A percentile compares a stretch with the other conserved stretches of the same genome.
phyloP scores from a whole-genome alignment of 2,888 invertebrate species.

The Ernsta delagoae region DNA sequence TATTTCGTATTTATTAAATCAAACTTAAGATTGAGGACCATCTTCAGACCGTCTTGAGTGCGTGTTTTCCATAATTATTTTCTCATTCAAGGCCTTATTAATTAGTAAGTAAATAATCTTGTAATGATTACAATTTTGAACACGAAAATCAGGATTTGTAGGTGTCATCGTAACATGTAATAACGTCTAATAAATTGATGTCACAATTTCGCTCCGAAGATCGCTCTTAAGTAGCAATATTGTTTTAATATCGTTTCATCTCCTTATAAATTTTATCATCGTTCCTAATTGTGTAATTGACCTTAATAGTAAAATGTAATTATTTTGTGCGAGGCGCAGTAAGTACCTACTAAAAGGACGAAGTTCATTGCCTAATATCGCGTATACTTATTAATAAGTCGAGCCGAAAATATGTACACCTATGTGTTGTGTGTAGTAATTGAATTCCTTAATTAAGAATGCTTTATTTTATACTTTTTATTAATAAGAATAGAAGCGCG shows the following conservation, averaged over 20 bases:
- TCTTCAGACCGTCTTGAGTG: no score
- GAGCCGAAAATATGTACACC: not conserved
- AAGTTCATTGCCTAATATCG: slow-evolving; percentile 3
- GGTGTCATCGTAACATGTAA: not conserved
- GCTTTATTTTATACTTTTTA: no score
- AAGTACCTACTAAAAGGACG: slow-evolving; percentile 15
- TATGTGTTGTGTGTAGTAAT: no score
- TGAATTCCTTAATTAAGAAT: no score
- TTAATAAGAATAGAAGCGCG: no score
- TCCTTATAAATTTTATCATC: slow-evolving; percentile 26
- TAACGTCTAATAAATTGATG: not conserved
- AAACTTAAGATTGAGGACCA: no score
- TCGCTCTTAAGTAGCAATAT: slow-evolving; percentile 17
- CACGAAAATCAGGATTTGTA: not conserved
- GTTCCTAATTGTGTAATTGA: slow-evolving; percentile 28
- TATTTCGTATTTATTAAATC: no score
- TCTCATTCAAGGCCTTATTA: no score
- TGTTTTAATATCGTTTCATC: slow-evolving; percentile 23
- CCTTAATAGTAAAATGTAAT: slow-evolving; percentile 31
- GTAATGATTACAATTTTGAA: no score
- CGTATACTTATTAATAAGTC: not conserved
- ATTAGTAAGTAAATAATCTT: no score
- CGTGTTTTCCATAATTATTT: no score
- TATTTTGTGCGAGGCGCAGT: slow-evolving; percentile 16
- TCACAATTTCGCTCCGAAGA: not conserved